Conservation (phyloP, 1,140 invertebrate genomes). For the Rhizoglyphus robini region DNA sequence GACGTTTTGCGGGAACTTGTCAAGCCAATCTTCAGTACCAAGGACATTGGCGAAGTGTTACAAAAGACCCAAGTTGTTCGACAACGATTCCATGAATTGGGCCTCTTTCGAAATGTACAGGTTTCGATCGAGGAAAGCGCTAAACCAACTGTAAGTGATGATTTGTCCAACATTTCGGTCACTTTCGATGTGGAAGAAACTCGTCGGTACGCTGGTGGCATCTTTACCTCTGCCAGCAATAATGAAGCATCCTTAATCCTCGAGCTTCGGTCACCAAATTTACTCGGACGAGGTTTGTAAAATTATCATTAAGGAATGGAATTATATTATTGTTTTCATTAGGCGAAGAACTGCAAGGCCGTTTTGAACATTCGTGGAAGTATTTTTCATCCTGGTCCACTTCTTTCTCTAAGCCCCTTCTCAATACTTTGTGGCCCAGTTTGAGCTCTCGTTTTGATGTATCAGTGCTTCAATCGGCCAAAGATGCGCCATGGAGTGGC, state of each 20-base stretch:
- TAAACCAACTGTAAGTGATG: conserved; percentile 42
- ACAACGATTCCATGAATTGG: conserved; percentile 53
- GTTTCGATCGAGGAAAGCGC: conserved; percentile 62
- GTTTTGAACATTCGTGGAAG: conserved; percentile 60
- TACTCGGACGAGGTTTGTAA: conserved; percentile 53
- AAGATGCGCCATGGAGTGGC: conserved; percentile 63
- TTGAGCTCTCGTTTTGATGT: conserved; percentile 34
- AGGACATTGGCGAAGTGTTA: conserved; percentile 40
- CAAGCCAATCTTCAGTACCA: conserved; percentile 53
- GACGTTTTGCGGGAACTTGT: conserved; percentile 59
- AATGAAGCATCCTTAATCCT: conserved; percentile 66
- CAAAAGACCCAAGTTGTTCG: conserved; percentile 42
- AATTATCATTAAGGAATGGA: no score
- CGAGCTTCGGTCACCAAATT: conserved; percentile 55
- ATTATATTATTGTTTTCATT: background rate
- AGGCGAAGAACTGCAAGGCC: conserved; percentile 53
- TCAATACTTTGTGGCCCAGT: conserved; percentile 26
- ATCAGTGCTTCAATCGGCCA: conserved; percentile 52
- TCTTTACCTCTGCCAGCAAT: conserved; percentile 65
- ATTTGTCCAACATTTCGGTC: conserved; percentile 59
- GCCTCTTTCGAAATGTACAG: conserved; percentile 64
- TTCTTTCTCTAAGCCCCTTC: conserved; percentile 57
- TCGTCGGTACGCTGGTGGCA: conserved; percentile 54
- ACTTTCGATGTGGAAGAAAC: conserved; percentile 65
- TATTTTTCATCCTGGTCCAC: conserved; percentile 55